Evolutionary conservation across 2,888 invertebrate species (phyloP).

Genomic region (Chironomus riparius): DNA sequence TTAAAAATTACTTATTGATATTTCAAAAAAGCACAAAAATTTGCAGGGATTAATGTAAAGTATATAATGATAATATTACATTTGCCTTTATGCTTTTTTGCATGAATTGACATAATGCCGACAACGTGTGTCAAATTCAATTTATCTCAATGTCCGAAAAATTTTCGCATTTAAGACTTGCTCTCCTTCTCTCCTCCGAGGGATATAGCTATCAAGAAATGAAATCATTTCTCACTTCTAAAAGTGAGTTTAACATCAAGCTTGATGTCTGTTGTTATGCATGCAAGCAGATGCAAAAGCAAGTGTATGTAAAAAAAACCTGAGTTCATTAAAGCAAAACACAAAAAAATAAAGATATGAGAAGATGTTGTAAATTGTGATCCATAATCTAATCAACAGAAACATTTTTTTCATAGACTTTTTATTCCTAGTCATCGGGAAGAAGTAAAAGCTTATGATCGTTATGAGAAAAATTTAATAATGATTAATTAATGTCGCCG

Average conservation of each 20-base stretch:
- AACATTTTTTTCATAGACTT: neutral
- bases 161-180: neutral
- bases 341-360: neutral
- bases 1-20: no score
- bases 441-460: neutral
- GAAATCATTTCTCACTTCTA: conserved; percentile 5
- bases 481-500: neutral
- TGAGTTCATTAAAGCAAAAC: neutral
- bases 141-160: neutral
- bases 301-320: neutral
- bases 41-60: no score
- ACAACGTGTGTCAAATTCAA: conserved; percentile 1
- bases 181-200: neutral
- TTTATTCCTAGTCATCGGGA: neutral
- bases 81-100: neutral
- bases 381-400: neutral
- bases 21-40: no score
- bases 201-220: neutral
- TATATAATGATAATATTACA: neutral
- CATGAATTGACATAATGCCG: neutral
- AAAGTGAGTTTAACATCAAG: neutral
- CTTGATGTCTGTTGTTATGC: neutral
- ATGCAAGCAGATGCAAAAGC: neutral
- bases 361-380: neutral
- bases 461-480: neutral